Conservation (phyloP, 2,797 vertebrate genomes). For the Lutjanus argentimaculatus region DNA sequence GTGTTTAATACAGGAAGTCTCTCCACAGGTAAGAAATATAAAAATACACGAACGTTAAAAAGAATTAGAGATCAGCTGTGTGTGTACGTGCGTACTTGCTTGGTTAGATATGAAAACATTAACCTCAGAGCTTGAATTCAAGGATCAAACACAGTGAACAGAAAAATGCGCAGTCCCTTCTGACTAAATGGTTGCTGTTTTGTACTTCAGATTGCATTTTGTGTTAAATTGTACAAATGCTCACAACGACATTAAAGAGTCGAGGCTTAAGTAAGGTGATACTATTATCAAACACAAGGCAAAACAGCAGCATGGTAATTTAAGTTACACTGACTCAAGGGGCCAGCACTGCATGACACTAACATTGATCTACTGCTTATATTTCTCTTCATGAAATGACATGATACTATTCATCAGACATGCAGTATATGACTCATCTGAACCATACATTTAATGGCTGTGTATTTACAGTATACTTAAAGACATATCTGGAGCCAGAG, state of each 20-base stretch:
- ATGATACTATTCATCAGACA: slow-evolving; percentile 29
- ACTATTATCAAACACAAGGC: slow-evolving; percentile 2
- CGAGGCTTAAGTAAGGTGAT: background rate
- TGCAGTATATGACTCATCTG: slow-evolving; percentile 2
- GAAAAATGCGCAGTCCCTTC: background rate
- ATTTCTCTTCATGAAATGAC: slow-evolving; percentile 15
- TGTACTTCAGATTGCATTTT: background rate
- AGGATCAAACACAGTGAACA: background rate
- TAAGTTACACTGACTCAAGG: too few species aligned
- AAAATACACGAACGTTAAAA: background rate
- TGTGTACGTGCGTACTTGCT: too few species aligned
- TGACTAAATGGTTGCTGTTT: background rate
- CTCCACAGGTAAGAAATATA: background rate
- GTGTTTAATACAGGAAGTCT: background rate
- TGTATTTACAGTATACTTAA: slow-evolving; percentile 20
- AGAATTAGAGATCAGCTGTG: background rate
- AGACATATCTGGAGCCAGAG: slow-evolving; percentile 11
- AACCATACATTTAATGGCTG: slow-evolving; percentile 8
- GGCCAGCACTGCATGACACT: too few species aligned
- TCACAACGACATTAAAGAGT: background rate
- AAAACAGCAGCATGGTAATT: background rate
- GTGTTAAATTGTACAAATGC: background rate
- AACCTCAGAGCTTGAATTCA: background rate
- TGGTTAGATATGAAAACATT: background rate
- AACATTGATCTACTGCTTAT: too few species aligned